These are phyloP conservation scores for Rhagoletis pomonella DNA, from an alignment of 1,140 invertebrate species.

Conservation along the genomic window DNA sequence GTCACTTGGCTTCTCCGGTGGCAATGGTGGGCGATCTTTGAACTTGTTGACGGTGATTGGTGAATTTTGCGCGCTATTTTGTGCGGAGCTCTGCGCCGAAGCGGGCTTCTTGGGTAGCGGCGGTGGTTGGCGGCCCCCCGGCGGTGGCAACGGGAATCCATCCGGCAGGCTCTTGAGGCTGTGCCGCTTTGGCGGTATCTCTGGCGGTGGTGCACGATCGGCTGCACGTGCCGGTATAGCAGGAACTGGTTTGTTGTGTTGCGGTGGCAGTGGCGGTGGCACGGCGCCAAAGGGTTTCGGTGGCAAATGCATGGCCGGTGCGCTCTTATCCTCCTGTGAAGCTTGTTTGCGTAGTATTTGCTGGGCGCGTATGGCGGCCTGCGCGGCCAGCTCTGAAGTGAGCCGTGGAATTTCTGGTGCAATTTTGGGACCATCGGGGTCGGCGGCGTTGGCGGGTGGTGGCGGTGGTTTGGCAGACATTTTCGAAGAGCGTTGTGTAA, in stretches of 20 bases:
- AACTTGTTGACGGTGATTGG: conserved; percentile 67
- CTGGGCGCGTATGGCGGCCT: conserved; percentile 70
- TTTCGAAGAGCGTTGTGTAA: background rate
- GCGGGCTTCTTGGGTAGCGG: conserved; percentile 69
- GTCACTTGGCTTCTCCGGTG: conserved; percentile 64
- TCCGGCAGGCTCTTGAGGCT: conserved; percentile 71
- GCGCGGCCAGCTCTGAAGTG: conserved; percentile 70
- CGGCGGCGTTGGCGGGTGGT: background rate
- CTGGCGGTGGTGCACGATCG: conserved; percentile 67
- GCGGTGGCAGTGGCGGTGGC: conserved; percentile 67
- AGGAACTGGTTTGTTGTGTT: conserved; percentile 67
- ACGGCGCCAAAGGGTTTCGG: conserved; percentile 56
- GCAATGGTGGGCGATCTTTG: conserved; percentile 68
- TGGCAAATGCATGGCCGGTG: conserved; percentile 57
- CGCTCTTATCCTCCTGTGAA: conserved; percentile 61
- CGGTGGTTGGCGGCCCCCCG: conserved; percentile 65
- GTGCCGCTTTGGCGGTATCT: conserved; percentile 72
- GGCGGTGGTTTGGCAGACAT: conserved; percentile 55
- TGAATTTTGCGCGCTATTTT: conserved; percentile 71
- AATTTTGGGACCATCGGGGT: conserved; percentile 62
- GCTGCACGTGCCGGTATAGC: conserved; percentile 71
- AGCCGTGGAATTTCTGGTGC: conserved; percentile 71
- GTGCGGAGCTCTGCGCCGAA: conserved; percentile 66
- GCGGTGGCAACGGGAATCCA: conserved; percentile 64
- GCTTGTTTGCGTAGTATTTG: conserved; percentile 69